These are phyloP conservation scores for Abrostola tripartita DNA, from an alignment of 2,888 invertebrate genomes.

Conservation along the genomic window DNA sequence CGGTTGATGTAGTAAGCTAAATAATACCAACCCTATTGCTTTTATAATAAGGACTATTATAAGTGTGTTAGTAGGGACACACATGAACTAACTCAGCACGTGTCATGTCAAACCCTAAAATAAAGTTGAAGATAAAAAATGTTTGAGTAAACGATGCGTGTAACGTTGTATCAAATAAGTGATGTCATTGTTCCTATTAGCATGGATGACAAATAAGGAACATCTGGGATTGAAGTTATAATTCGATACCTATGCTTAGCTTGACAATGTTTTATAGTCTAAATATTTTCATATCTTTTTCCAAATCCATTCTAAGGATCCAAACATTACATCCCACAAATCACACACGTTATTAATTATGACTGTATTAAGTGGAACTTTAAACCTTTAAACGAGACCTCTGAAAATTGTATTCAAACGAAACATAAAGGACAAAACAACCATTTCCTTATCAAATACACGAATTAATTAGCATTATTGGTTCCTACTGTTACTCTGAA, in stretches of 20 bases:
- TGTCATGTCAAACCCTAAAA: slow-evolving; percentile 65
- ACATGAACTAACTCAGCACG: slow-evolving; percentile 65
- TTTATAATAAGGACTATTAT: slow-evolving; percentile 48
- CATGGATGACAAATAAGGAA: slow-evolving; percentile 24
- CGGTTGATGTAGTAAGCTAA: slow-evolving; percentile 68
- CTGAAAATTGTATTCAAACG: no score
- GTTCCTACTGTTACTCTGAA: not conserved
- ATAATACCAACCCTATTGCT: slow-evolving; percentile 48
- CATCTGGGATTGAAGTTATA: slow-evolving; percentile 14
- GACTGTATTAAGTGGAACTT: no score
- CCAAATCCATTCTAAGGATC: no score
- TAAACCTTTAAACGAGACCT: no score
- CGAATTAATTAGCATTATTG: not conserved
- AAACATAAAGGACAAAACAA: not conserved
- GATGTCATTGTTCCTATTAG: slow-evolving; percentile 42
- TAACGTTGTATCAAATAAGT: slow-evolving; percentile 61
- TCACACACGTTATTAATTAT: no score
- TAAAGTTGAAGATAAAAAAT: slow-evolving; percentile 62
- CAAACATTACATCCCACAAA: no score
- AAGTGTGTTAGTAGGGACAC: slow-evolving; percentile 44
- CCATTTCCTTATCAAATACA: not conserved
- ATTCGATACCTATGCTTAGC: no score
- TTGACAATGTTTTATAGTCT: no score
- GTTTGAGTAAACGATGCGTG: slow-evolving; percentile 66
- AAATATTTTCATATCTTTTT: not conserved